Conservation (phyloP, 2,797 vertebrate species). For the Chromobotia macracanthus region DNA sequence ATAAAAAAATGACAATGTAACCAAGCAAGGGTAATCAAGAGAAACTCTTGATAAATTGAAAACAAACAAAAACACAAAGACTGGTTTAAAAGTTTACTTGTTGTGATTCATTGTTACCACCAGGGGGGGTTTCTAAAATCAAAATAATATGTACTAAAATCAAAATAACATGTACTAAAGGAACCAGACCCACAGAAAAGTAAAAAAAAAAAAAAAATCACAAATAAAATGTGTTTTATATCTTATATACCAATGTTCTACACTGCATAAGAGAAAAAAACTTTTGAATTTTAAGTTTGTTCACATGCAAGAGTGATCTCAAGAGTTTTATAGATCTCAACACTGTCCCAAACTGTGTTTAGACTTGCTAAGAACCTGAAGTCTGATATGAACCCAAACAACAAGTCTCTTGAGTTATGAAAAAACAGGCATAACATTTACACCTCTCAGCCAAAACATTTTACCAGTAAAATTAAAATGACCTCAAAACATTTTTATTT, state of each 20-base stretch:
- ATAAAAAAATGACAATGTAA: neutral
- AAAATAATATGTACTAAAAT: neutral
- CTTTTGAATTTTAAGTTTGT: too few relatives aligned
- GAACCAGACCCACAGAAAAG: neutral
- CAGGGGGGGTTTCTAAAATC: conserved; percentile 17
- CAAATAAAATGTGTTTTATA: neutral
- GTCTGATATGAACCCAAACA: too few relatives aligned
- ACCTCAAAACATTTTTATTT: neutral
- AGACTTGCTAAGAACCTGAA: too few relatives aligned
- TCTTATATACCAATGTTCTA: neutral
- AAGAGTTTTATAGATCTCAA: too few relatives aligned
- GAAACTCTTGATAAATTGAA: neutral
- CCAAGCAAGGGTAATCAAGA: neutral
- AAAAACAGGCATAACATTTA: neutral
- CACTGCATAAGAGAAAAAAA: too few relatives aligned
- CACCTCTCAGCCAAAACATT: neutral
- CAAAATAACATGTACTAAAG: neutral
- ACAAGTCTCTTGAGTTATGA: neutral
- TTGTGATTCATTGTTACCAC: conserved; percentile 16
- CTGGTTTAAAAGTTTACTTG: neutral
- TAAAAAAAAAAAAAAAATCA: too few relatives aligned
- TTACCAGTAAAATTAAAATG: neutral
- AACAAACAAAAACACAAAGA: neutral
- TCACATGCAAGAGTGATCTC: too few relatives aligned
- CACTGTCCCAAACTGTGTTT: too few relatives aligned